Conservation (phyloP, 2,797 vertebrate genomes). For the Chloroceryle inda region DNA sequence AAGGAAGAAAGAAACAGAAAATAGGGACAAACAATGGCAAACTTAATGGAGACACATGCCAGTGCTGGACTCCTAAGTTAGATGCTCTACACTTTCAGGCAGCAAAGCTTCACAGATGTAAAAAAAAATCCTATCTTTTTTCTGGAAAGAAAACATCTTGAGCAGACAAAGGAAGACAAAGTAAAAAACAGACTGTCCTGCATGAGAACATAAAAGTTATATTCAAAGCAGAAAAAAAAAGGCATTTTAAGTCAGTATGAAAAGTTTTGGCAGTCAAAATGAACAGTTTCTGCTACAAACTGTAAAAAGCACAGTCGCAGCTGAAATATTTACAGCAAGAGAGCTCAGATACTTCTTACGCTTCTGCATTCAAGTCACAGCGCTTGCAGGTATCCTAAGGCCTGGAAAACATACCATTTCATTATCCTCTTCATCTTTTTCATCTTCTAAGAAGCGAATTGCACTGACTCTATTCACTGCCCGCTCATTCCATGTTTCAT, state of each 20-base stretch:
- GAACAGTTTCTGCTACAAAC: background rate
- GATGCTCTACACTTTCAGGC: background rate
- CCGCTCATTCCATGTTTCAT: slow-evolving; percentile 91
- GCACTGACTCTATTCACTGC: slow-evolving; percentile 91
- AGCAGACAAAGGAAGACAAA: slow-evolving; percentile 15
- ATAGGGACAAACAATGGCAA: slow-evolving; percentile 22
- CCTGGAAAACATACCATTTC: slow-evolving; percentile 86
- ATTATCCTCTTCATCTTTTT: slow-evolving; percentile 90
- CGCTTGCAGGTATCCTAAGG: background rate
- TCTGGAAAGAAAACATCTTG: slow-evolving; percentile 27
- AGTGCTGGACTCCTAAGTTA: slow-evolving; percentile 12
- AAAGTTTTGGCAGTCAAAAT: background rate
- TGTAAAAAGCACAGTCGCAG: background rate
- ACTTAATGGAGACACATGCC: slow-evolving; percentile 1
- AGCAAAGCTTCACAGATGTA: slow-evolving; percentile 40
- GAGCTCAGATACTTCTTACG: background rate
- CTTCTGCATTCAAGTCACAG: background rate
- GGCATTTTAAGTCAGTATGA: background rate
- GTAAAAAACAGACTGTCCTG: background rate
- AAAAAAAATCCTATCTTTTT: slow-evolving; percentile 35
- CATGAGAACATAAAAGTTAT: background rate
- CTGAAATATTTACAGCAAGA: background rate
- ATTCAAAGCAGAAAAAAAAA: background rate
- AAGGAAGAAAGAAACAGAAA: background rate
- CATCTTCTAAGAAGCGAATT: slow-evolving; percentile 94